phyloP scores from a whole-genome alignment of 2,888 invertebrate species.

The Hirudinaria manillensis region DNA sequence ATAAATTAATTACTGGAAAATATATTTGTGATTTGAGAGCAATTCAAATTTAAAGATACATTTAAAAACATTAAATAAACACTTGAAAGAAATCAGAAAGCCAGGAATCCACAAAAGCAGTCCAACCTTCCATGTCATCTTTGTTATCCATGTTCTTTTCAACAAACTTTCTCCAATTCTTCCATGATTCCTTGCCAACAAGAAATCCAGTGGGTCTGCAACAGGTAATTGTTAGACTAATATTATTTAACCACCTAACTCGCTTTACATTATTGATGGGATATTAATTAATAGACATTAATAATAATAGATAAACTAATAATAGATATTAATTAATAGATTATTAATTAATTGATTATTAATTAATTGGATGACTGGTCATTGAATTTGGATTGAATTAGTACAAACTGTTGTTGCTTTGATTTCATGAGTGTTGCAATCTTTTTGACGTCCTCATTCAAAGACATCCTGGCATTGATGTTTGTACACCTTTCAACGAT shows the following conservation, averaged over 20 bases:
- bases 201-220: conserved; percentile 50
- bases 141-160: neutral
- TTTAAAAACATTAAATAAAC: neutral
- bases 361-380: no score
- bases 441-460: conserved; percentile 58
- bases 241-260: no score
- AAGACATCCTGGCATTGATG: conserved; percentile 55
- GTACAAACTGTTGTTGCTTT: neutral
- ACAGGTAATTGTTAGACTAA: no score
- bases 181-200: conserved; percentile 60
- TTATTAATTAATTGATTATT: no score
- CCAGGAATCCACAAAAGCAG: conserved; percentile 60
- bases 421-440: conserved; percentile 43
- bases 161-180: conserved; percentile 58
- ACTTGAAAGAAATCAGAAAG: conserved; percentile 50
- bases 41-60: neutral
- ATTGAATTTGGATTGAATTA: no score
- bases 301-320: no score
- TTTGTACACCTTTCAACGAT: conserved; percentile 57
- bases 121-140: conserved; percentile 13
- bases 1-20: conserved; percentile 57
- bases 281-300: no score
- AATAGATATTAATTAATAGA: no score
- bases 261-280: no score
- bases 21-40: no score